Evolutionary conservation across 2,797 vertebrate genomes (phyloP), one percentile per base, ranked within the genome.

Genomic region (Sebastes hubbsi): DNA sequence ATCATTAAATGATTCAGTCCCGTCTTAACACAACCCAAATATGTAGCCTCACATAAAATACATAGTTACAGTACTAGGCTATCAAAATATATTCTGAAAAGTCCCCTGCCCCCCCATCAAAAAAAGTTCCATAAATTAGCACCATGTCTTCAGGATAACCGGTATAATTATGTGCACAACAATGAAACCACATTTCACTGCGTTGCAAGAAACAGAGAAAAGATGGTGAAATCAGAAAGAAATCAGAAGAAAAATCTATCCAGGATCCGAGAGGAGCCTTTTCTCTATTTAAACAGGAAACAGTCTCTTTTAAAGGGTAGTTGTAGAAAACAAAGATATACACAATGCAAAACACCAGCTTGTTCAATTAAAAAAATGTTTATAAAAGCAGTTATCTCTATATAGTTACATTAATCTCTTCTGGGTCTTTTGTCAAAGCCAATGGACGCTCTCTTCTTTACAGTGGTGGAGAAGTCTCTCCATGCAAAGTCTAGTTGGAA

Each of bases 121-220:
- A 68, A 81, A 92, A 88, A 81, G 80, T 89, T 89, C 74, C 78
- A 95, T 94, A 95, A 95, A 95, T 95, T 96, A 96, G 95, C 96
- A 96, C 95, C 96, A 95, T 54, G 67, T 91, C 75, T 83, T 91
- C 85, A 85, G 88, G 84, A 88, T 76, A 85, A 94, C 92, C 90
- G 63, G 82, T 87, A 87, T 77, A 83, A 81, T 84, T 93, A 94
- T 95, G 91, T 93, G 91, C 90, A 90, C 87, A 87, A 91, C 91
- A 93, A 89, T 91, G 88, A 94, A 91, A 91, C 75, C 81, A 81
- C 36, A 88, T 88, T 92, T 93, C 91, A 94, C 85, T 92, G 89
- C 4, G 49, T 77, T 90, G 91, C 89, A 84, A 88, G 78, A 85
- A 86, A 86, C 81, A 90, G 73, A 91, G 64, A 89, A 76, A 82